phyloP scores from a whole-genome alignment of 2,797 vertebrate species.

The Takifugu rubripes region DNA sequence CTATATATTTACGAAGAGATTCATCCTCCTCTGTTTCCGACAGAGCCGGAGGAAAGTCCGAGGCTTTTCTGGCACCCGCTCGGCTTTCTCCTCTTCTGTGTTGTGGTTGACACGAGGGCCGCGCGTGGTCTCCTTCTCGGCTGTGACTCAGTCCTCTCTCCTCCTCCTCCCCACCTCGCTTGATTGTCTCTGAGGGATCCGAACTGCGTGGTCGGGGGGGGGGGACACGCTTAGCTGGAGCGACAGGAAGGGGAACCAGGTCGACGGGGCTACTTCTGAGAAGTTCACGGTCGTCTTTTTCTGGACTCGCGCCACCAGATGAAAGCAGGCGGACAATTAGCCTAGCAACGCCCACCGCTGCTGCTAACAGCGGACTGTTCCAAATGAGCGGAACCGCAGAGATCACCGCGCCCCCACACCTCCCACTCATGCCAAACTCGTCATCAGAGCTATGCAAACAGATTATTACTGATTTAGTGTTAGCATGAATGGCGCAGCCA shows the following conservation, averaged over 20 bases:
- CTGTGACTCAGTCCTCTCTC: conserved; percentile 57
- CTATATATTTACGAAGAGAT: conserved; percentile 11
- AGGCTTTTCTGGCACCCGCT: conserved; percentile 43
- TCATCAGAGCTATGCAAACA: background rate
- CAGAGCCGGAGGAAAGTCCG: conserved; percentile 10
- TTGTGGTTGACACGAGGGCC: conserved; percentile 43
- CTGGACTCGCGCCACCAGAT: conserved; percentile 49
- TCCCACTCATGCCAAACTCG: conserved; percentile 37
- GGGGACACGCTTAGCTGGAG: conserved; percentile 36
- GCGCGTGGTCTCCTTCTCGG: conserved; percentile 49
- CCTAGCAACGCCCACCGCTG: conserved; percentile 51
- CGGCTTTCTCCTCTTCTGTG: conserved; percentile 31
- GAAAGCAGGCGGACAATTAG: conserved; percentile 60
- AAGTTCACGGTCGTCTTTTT: background rate
- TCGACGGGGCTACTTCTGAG: conserved; percentile 44
- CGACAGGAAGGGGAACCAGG: conserved; percentile 28
- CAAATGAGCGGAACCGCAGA: conserved; percentile 48
- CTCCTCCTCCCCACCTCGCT: background rate
- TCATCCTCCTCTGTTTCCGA: conserved; percentile 14
- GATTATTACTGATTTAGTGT: background rate
- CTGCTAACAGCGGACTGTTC: conserved; percentile 49
- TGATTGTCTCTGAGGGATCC: conserved; percentile 57
- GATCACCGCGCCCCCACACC: conserved; percentile 45
- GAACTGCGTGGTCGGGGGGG: conserved; percentile 45
- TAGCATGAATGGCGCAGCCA: conserved; percentile 11